Conservation (phyloP, 2,113 vertebrate genomes). For the Pipa parva region DNA sequence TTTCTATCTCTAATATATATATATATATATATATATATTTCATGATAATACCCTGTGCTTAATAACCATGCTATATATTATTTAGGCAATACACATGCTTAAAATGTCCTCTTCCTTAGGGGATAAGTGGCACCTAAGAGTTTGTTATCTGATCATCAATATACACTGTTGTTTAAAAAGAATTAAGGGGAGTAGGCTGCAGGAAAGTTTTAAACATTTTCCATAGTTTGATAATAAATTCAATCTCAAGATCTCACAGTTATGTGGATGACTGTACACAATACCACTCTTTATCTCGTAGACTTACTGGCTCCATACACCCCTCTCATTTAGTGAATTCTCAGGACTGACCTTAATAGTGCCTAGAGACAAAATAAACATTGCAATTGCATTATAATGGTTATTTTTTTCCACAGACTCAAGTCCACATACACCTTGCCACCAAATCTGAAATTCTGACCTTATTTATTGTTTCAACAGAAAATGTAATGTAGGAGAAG, state of each 20-base stretch:
- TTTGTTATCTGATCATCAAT: constrained; percentile 25
- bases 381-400: constrained; percentile 15
- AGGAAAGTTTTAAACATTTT: constrained; percentile 33
- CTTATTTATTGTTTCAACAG: constrained; percentile 1
- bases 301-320: constrained; percentile 38
- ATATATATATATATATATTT: too few relatives aligned
- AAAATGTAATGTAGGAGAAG: too few relatives aligned
- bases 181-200: constrained; percentile 33
- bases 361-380: constrained; percentile 42
- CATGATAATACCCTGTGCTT: too few relatives aligned
- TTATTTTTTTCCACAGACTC: constrained; percentile 18
- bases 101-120: neutral
- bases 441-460: constrained; percentile 14
- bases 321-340: constrained; percentile 32
- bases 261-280: constrained; percentile 38
- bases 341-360: constrained; percentile 21
- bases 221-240: constrained; percentile 40
- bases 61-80: too few relatives aligned
- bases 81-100: too few relatives aligned
- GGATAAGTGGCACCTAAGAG: constrained; percentile 8
- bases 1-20: too few relatives aligned
- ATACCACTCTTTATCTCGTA: constrained; percentile 38
- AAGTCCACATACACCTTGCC: constrained; percentile 16
- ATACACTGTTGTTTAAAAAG: constrained; percentile 28
- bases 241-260: constrained; percentile 38